Conservation (phyloP, 2,113 vertebrate species). For the Anthoscopus minutus region DNA sequence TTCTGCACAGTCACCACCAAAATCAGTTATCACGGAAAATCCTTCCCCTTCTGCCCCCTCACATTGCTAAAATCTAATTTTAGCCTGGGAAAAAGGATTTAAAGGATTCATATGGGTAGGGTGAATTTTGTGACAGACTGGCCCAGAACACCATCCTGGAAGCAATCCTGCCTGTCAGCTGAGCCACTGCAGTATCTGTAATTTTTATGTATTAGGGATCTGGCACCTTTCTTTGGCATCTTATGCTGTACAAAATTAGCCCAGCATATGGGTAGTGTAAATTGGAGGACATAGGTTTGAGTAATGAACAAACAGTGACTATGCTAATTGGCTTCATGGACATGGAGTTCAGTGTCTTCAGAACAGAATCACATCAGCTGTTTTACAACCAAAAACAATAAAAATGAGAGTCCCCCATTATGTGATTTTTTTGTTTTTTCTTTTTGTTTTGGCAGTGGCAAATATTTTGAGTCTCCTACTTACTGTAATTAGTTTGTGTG, state of each 20-base stretch:
- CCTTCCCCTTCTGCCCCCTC: constrained; percentile 11
- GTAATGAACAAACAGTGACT: constrained; percentile 35
- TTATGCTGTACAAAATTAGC: background rate
- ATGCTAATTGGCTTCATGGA: background rate
- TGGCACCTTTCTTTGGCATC: constrained; percentile 42
- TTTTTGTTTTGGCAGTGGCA: background rate
- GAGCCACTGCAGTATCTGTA: constrained; percentile 15
- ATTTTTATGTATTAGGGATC: constrained; percentile 39
- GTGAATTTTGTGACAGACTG: background rate
- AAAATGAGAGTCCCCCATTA: background rate
- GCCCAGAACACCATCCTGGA: constrained; percentile 10
- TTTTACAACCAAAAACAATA: background rate
- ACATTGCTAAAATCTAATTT: constrained; percentile 10
- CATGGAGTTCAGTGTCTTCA: background rate
- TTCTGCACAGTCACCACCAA: background rate
- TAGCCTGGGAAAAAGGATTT: background rate
- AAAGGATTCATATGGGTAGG: background rate
- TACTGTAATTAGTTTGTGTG: background rate
- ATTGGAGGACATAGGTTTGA: constrained; percentile 24
- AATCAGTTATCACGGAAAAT: constrained; percentile 1
- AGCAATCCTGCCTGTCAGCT: constrained; percentile 26
- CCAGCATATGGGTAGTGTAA: constrained; percentile 38
- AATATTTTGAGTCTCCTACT: background rate
- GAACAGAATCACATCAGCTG: background rate
- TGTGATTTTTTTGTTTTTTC: background rate